Evolutionary conservation across 2,888 invertebrate species (phyloP).

Genomic region (Drosophila algonquin): DNA sequence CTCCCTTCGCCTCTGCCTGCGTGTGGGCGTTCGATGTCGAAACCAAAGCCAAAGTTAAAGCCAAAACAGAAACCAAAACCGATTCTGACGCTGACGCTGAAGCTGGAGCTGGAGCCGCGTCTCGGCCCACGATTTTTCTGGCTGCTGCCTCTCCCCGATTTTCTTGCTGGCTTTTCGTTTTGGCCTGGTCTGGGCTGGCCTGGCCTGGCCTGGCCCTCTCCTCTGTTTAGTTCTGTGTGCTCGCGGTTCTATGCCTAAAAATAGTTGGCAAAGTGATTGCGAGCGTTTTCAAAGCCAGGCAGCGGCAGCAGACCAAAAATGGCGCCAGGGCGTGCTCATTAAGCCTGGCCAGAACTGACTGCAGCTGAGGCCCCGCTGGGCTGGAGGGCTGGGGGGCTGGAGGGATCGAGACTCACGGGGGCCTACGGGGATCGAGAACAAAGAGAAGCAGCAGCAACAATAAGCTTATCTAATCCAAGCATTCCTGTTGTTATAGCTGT

Average conservation of each 20-base stretch:
- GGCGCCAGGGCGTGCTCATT: conserved; percentile 80
- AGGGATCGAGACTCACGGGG: no score
- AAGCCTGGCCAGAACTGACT: conserved; percentile 42
- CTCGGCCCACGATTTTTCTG: conserved; percentile 33
- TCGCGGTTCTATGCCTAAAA: conserved; percentile 75
- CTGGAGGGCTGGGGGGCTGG: conserved; percentile 6
- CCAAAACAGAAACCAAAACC: conserved; percentile 32
- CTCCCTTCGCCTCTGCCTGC: conserved; percentile 7
- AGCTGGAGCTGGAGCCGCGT: conserved; percentile 9
- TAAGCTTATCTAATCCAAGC: conserved; percentile 55
- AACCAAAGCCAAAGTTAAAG: conserved; percentile 28
- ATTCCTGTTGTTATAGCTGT: conserved; percentile 32
- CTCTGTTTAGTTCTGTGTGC: conserved; percentile 21
- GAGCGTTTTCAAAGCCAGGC: conserved; percentile 48
- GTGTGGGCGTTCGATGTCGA: conserved; percentile 42
- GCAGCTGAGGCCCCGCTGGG: conserved; percentile 33
- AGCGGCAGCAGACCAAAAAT: conserved; percentile 66
- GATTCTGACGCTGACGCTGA: conserved; percentile 15
- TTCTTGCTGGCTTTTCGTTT: conserved; percentile 11
- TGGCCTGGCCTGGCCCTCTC: background rate
- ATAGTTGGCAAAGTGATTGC: conserved; percentile 54
- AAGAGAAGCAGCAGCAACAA: conserved; percentile 32
- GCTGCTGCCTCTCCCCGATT: conserved; percentile 18
- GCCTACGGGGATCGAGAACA: conserved; percentile 29
- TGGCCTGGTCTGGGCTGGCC: background rate